Evolutionary conservation across 2,888 invertebrate species (phyloP).

Genomic region (Desoria tigrina): DNA sequence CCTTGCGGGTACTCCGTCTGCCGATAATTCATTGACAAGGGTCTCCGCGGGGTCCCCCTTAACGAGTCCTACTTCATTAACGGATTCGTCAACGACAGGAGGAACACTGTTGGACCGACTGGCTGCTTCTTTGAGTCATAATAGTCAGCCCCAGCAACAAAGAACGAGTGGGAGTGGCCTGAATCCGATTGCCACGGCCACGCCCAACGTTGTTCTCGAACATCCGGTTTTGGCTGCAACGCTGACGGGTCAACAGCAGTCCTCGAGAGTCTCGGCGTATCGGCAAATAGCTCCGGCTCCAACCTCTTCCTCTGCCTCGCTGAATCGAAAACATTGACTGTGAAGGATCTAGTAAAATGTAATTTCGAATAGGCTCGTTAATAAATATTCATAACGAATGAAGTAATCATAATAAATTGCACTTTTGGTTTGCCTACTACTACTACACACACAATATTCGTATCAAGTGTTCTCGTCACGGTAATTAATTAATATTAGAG

Average conservation of each 20-base stretch:
- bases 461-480: too few species aligned
- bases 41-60: not conserved
- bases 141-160: conserved; percentile 23
- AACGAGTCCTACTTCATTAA: conserved; percentile 19
- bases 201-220: conserved; percentile 48
- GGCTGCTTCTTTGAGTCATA: conserved; percentile 38
- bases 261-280: conserved; percentile 35
- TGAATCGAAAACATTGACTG: conserved; percentile 6
- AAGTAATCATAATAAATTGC: too few species aligned
- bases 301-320: not conserved
- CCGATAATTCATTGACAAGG: conserved; percentile 59
- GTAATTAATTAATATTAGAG: too few species aligned
- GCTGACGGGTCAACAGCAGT: conserved; percentile 39
- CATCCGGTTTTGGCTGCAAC: conserved; percentile 49
- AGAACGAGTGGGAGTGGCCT: conserved; percentile 41
- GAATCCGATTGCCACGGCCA: conserved; percentile 49
- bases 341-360: not conserved
- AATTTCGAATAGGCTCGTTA: too few species aligned
- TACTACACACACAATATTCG: too few species aligned
- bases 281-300: conserved; percentile 53
- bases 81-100: conserved; percentile 36
- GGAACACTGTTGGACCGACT: conserved; percentile 50
- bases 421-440: too few species aligned
- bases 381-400: too few species aligned
- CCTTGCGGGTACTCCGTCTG: conserved; percentile 65